Evolutionary conservation across 2,888 invertebrate species (phyloP), one percentile per base, ranked within the genome.

Genomic region (Caenorhabditis auriculariae): DNA sequence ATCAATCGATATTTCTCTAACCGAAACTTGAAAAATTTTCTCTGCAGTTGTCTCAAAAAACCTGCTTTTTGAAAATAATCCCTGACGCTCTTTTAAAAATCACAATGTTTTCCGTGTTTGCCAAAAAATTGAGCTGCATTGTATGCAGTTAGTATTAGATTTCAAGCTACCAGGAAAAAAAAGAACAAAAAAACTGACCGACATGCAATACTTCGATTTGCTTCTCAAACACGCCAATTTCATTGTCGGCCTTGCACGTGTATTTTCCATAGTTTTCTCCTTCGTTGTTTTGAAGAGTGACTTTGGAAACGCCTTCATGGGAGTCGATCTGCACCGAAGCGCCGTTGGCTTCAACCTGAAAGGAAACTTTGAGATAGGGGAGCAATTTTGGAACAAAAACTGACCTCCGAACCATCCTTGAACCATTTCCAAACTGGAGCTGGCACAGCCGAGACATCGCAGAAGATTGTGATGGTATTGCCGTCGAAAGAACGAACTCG

Each of bases 381-480:
- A 19, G 27, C 19, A 19, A 35, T 35, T 32, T 43, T 43, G 32
- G 24, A 42, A 6, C 15, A 35, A n/a, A 12, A 6, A 23, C 43
- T 37, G 35, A 67, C 58, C 48, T 72, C 66, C 23, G 60, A 39
- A 29, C 63, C 73, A 45, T 71, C 51, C 21, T 50, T 65, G 15
- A 41, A 47, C 75, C 75, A 75, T 12, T 44, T 55, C 72, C 69
- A 75, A 23, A 53, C 59, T 6, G 74, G 65, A 15, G 47, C 60
- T 12, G 76, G 76, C 15, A 74, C 71, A 12, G 75, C 72, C 1
- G 69, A 65, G 3, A 65, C 74, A 17, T 66, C 68, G 44, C 76
- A 76, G 42, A 60, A 68, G 44, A 76, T 51, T 0, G 57, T 47
- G 5, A 66, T 60, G 1, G 58, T 54, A 17, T 74, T 61, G 5